Percentiles rank a stretch among this genome's conserved stretches.
Conservation (phyloP, 2,113 vertebrate species). For the Ancistrus triradiatus region DNA sequence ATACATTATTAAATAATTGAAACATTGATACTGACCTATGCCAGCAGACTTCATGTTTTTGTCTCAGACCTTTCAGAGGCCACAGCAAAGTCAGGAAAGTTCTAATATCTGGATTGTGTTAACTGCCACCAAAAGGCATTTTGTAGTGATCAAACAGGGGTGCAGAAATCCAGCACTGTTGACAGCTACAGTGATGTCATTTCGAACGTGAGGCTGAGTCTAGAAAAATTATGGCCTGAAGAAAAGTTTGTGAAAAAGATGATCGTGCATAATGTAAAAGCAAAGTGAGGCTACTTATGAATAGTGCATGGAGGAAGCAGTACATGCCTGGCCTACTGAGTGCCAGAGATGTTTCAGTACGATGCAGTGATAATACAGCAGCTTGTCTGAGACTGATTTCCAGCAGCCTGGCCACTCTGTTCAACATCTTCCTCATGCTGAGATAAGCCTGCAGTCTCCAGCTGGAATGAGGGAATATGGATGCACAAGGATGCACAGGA, state of each 20-base stretch:
- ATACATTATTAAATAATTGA: background rate
- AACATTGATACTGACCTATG: background rate
- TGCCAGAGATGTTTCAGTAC: conserved; percentile 1
- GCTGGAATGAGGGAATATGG: conserved; percentile 16
- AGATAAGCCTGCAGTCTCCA: conserved; percentile 25
- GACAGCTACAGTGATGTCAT: background rate
- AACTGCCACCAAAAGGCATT: background rate
- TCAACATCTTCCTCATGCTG: conserved; percentile 5
- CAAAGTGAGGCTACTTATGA: background rate
- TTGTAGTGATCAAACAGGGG: background rate
- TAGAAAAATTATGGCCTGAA: background rate
- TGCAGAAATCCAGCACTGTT: background rate
- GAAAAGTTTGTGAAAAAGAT: conserved; percentile 15
- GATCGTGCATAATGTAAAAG: conserved; percentile 33
- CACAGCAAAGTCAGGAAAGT: background rate
- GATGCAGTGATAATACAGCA: conserved; percentile 14
- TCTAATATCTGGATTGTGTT: background rate
- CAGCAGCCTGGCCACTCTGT: background rate
- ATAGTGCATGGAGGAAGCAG: conserved; percentile 18
- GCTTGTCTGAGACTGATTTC: conserved; percentile 16
- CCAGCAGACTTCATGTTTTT: background rate
- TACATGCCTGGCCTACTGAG: conserved; percentile 18
- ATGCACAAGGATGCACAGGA: conserved; percentile 15
- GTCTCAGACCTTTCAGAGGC: background rate
- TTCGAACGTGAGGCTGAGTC: background rate